Evolutionary conservation across 2,888 invertebrate species (phyloP), one percentile per base, ranked within the genome.

Genomic region (Tinea trinotella): DNA sequence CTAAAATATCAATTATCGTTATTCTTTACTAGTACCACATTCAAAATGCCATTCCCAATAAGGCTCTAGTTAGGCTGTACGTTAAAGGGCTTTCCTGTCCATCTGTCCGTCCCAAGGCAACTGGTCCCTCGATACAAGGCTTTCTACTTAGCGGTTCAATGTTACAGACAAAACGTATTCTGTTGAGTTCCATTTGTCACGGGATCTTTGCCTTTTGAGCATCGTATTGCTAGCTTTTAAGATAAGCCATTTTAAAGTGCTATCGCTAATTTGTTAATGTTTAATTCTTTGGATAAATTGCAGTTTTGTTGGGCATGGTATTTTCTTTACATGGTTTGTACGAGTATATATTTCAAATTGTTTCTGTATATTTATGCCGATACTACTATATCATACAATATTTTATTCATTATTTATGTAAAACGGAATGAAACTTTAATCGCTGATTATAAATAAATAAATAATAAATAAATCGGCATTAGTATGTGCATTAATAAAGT

Each of bases 121-220:
- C 64, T 64, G 61, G 62, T 61, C 63, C 3, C 46, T n/a, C 19
- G 6, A 63, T 60, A 81, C 80, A 84, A 66, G 68, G 70, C 61
- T 81, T 77, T 80, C 78, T 84, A 84, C 83, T 84, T 83, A 84
- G 75, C 71, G 68, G 69, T 78, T 74, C 78, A 69, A 72, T 76
- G 72, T 80, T 46, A 19, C 17, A 46, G 46, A 46, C 46, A 46
- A 46, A 46, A 46, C 46, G 46, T 46, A 46, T 46, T 3, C 46
- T 19, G 10, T 17, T 7, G 10, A 19, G 18, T 46, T 46, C 44
- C 46, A 46, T 46, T 46, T 46, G 46, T 46, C 46, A 40, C 40
- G 15, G 15, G 13, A 13, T 13, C 40, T 13, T 40, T 40, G 40
- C 40, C 40, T 40, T 40, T 40, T 12, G 13, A 40, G 40, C 40